phyloP scores from a whole-genome alignment of 2,888 invertebrate species.

The Eurytoma adleriae region DNA sequence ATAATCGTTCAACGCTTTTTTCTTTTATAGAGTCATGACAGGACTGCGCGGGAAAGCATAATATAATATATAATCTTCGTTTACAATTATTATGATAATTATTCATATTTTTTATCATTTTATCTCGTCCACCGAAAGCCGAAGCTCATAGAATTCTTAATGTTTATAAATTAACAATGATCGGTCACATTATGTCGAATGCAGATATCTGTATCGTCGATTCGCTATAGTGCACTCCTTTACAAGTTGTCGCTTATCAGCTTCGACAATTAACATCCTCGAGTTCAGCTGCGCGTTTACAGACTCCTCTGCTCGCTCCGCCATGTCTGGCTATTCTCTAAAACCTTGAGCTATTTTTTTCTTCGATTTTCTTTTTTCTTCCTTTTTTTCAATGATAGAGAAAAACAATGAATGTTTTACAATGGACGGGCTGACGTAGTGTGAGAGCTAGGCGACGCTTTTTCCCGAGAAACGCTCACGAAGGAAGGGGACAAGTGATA shows the following conservation, averaged over 20 bases:
- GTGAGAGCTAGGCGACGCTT: slow-evolving; percentile 63
- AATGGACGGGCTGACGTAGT: slow-evolving; percentile 71
- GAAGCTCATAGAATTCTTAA: slow-evolving; percentile 60
- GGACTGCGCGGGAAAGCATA: slow-evolving; percentile 57
- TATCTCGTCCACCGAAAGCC: slow-evolving; percentile 62
- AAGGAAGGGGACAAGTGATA: slow-evolving; percentile 63
- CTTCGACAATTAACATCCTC: slow-evolving; percentile 2
- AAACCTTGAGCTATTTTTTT: background rate
- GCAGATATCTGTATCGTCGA: slow-evolving; percentile 10
- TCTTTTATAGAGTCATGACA: slow-evolving; percentile 49
- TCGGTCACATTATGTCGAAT: slow-evolving; percentile 31
- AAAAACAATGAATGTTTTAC: slow-evolving; percentile 55
- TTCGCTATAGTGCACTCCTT: slow-evolving; percentile 19
- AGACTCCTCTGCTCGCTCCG: slow-evolving; percentile 13
- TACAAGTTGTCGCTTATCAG: background rate
- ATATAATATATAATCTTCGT: slow-evolving; percentile 44
- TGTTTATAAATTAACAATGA: slow-evolving; percentile 56
- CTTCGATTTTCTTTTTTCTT: background rate
- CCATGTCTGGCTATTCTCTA: background rate
- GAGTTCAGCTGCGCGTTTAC: slow-evolving; percentile 34
- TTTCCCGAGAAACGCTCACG: slow-evolving; percentile 64
- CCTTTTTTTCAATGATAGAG: background rate
- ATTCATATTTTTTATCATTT: slow-evolving; percentile 30
- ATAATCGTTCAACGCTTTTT: slow-evolving; percentile 56
- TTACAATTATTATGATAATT: background rate